phyloP scores from a whole-genome alignment of 1,140 invertebrate species.

The Lamellibrachia luymesi region DNA sequence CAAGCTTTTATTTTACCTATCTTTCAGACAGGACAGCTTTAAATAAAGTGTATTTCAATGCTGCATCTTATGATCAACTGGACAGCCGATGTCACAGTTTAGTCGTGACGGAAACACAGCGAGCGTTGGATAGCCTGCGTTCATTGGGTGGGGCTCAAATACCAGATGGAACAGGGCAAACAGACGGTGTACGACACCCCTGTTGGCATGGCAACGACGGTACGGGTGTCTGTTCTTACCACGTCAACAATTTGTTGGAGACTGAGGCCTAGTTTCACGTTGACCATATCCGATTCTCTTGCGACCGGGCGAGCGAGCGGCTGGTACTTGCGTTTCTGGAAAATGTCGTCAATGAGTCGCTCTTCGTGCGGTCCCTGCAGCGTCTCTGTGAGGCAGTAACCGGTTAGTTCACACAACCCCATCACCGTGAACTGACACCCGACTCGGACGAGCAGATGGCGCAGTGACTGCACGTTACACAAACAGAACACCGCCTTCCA shows the following conservation, averaged over 20 bases:
- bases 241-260: constrained; percentile 99
- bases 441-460: not conserved
- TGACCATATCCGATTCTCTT: constrained; percentile 92
- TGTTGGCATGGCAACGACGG: not conserved
- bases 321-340: constrained; percentile 81
- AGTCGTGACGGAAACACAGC: not conserved
- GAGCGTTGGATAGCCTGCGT: not conserved
- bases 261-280: constrained; percentile 94
- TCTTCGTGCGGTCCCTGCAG: constrained; percentile 82
- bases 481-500: not conserved
- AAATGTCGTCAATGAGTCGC: constrained; percentile 84
- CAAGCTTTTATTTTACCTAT: too few species aligned
- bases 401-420: not conserved
- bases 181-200: not conserved
- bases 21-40: too few species aligned
- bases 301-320: constrained; percentile 92
- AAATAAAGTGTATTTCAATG: not conserved
- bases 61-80: not conserved
- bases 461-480: not conserved
- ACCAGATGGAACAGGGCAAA: constrained; percentile 1
- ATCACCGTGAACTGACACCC: not conserved
- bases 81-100: not conserved
- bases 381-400: constrained; percentile 12
- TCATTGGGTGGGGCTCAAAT: not conserved
- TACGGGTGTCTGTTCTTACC: constrained; percentile 66